phyloP scores from a whole-genome alignment of 64 coral and sea anemone genomes.

The Cladopsammia gracilis region DNA sequence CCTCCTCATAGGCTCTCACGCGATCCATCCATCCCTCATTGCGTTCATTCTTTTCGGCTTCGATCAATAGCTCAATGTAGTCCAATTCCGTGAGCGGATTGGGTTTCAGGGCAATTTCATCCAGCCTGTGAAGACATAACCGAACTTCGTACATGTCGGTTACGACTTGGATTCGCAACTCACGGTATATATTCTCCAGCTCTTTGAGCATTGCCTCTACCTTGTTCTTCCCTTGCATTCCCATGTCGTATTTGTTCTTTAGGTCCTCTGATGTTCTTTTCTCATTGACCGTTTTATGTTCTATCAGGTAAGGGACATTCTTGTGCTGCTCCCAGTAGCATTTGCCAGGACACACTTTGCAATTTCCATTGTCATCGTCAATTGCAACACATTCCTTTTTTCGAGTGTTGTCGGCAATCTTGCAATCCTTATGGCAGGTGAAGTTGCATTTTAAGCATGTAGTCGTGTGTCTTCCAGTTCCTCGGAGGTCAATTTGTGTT shows the following conservation, averaged over 20 bases:
- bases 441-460: not conserved
- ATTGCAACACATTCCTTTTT: not conserved
- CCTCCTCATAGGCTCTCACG: too few species aligned
- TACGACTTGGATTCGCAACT: not conserved
- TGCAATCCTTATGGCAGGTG: not conserved
- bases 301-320: not conserved
- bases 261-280: too few species aligned
- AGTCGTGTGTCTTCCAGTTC: slow-evolving; percentile 1
- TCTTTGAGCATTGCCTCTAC: not conserved
- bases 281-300: not conserved
- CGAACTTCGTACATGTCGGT: too few species aligned
- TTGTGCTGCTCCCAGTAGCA: not conserved
- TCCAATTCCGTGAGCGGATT: not conserved
- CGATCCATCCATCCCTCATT: too few species aligned
- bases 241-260: too few species aligned
- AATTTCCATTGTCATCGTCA: not conserved
- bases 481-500: not conserved
- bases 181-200: too few species aligned
- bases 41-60: slow-evolving; percentile 35
- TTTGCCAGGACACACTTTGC: not conserved
- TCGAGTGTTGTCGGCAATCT: not conserved
- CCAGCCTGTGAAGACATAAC: too few species aligned
- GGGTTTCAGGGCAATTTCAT: slow-evolving; percentile 29
- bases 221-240: not conserved
- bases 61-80: not conserved